Evolutionary conservation across 2,797 vertebrate genomes (phyloP).

Genomic region (Lithobates pipiens): DNA sequence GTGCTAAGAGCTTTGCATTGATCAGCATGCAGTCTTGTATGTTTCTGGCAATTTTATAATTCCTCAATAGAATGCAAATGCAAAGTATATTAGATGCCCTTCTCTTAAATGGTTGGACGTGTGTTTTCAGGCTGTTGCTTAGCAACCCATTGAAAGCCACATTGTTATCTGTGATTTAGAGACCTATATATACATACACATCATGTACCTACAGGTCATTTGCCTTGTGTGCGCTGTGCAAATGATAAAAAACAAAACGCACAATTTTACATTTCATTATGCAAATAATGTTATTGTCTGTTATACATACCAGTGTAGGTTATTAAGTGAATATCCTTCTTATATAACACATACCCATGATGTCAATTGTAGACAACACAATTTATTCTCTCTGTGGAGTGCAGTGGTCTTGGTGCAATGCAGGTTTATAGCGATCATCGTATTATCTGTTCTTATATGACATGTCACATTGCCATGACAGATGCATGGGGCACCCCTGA

Average conservation of each 20-base stretch:
- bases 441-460: conserved; percentile 8
- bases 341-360: not conserved
- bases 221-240: not conserved
- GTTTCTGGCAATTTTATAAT: conserved; percentile 21
- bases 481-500: conserved; percentile 34
- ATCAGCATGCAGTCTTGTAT: conserved; percentile 23
- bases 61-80: conserved; percentile 33
- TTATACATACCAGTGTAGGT: not conserved
- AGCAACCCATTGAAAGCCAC: conserved; percentile 40
- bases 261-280: not conserved
- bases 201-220: not conserved
- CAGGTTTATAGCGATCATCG: conserved; percentile 26
- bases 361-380: not conserved
- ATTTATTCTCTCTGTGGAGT: not conserved
- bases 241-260: not conserved
- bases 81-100: conserved; percentile 25
- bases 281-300: not conserved
- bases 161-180: conserved; percentile 38
- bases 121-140: conserved; percentile 52
- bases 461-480: conserved; percentile 41
- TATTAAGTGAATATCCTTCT: not conserved
- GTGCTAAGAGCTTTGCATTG: too few relatives aligned
- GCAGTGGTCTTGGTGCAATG: conserved; percentile 48
- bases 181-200: conserved; percentile 16
- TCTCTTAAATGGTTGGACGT: conserved; percentile 36